Percentiles rank a stretch among this genome's conserved stretches.
phyloP scores from a whole-genome alignment of 2,888 invertebrate species.

The Drosophila nr. fundita region DNA sequence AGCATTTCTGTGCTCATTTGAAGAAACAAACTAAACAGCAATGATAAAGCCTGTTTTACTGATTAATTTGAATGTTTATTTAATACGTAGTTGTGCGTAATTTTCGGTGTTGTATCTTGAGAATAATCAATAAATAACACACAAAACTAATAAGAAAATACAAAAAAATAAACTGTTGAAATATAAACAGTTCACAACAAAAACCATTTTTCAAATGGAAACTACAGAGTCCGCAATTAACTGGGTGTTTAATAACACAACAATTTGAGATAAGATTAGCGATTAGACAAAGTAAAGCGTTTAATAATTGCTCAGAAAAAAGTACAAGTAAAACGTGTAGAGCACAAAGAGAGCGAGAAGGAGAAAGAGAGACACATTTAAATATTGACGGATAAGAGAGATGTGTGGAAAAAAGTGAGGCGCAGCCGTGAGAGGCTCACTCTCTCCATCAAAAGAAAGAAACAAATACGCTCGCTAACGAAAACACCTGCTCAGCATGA shows the following conservation, averaged over 20 bases:
- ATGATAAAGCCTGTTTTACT: constrained; percentile 11
- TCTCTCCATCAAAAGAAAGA: neutral
- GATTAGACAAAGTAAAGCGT: constrained; percentile 31
- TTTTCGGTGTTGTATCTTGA: neutral
- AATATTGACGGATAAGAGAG: constrained; percentile 25
- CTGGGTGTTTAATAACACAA: constrained; percentile 30
- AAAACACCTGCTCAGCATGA: constrained; percentile 36
- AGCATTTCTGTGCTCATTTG: constrained; percentile 26
- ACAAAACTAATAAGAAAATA: constrained; percentile 5
- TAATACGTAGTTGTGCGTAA: neutral
- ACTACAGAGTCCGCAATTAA: constrained; percentile 10
- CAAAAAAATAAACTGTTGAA: constrained; percentile 17
- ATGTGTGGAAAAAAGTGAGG: constrained; percentile 28
- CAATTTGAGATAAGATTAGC: constrained; percentile 60
- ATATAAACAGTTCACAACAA: constrained; percentile 24
- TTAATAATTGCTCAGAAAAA: constrained; percentile 9
- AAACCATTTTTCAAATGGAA: constrained; percentile 15
- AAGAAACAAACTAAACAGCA: constrained; percentile 4
- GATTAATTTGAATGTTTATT: neutral
- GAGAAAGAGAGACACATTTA: constrained; percentile 3
- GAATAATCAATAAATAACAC: neutral
- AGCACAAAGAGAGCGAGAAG: constrained; percentile 4
- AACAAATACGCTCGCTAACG: neutral
- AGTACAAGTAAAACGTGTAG: constrained; percentile 36
- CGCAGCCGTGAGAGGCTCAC: constrained; percentile 46